Conservation (phyloP, 2,888 invertebrate species). For the Cryptophagus acutangulus region DNA sequence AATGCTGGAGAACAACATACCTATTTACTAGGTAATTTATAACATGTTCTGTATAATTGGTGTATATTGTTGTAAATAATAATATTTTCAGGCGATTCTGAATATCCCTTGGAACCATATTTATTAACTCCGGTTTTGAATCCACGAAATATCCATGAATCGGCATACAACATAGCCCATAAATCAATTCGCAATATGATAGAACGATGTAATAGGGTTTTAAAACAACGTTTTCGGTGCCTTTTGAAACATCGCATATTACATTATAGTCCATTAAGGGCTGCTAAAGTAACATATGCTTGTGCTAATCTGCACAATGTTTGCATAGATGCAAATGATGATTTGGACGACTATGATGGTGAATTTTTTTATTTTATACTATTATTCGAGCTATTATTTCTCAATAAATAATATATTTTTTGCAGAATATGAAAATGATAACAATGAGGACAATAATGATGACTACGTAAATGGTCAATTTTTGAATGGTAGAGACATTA, state of each 20-base stretch:
- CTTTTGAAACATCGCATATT: slow-evolving; percentile 6
- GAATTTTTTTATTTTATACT: too few species aligned
- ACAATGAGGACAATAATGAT: too few species aligned
- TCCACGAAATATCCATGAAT: neutral
- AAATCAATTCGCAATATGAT: slow-evolving; percentile 12
- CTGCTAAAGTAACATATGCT: slow-evolving; percentile 11
- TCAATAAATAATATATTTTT: too few species aligned
- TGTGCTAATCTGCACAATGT: too few species aligned
- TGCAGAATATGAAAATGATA: too few species aligned
- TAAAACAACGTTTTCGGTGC: slow-evolving; percentile 10
- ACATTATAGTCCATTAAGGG: slow-evolving; percentile 8
- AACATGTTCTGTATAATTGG: neutral
- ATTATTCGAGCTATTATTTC: too few species aligned
- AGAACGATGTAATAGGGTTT: slow-evolving; percentile 14
- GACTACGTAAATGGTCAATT: too few species aligned
- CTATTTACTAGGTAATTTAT: neutral
- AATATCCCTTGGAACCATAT: slow-evolving; percentile 9
- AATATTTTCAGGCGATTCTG: slow-evolving; percentile 5
- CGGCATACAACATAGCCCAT: slow-evolving; percentile 8
- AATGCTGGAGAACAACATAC: slow-evolving; percentile 8
- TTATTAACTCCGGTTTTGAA: slow-evolving; percentile 5
- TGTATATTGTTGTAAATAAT: neutral
- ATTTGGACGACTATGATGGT: too few species aligned
- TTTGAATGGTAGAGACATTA: too few species aligned
- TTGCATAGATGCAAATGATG: too few species aligned